Conservation (phyloP, 2,888 invertebrate genomes). For the Blastobasis adustella region DNA sequence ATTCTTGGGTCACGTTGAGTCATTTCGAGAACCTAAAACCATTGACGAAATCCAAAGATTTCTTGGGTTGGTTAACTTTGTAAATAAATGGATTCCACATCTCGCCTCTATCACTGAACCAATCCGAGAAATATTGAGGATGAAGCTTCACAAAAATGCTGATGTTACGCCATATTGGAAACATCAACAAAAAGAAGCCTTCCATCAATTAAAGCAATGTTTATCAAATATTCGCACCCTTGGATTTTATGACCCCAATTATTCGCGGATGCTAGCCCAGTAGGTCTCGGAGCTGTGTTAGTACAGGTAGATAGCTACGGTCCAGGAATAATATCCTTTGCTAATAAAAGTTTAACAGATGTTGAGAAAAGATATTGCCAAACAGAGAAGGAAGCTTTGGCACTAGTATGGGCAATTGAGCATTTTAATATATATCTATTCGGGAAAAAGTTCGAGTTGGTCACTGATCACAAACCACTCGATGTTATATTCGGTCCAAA, state of each 20-base stretch:
- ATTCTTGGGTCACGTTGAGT: constrained; percentile 17
- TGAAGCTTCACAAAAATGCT: constrained; percentile 5
- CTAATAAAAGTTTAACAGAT: constrained; percentile 15
- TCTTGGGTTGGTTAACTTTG: constrained; percentile 20
- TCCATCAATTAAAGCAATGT: neutral
- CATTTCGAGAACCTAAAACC: constrained; percentile 14
- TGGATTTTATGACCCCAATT: constrained; percentile 10
- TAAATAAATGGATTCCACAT: constrained; percentile 20
- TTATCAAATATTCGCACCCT: neutral
- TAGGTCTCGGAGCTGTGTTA: constrained; percentile 16
- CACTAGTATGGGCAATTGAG: too few relatives aligned
- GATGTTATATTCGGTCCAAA: constrained; percentile 22
- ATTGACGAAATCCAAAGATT: constrained; percentile 24
- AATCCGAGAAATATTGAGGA: constrained; percentile 9
- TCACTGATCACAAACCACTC: constrained; percentile 32
- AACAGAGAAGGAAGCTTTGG: constrained; percentile 19
- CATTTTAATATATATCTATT: too few relatives aligned
- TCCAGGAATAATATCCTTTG: constrained; percentile 17
- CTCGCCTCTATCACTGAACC: constrained; percentile 18
- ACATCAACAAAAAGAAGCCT: constrained; percentile 5
- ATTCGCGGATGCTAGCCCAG: constrained; percentile 19
- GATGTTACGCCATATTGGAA: constrained; percentile 12
- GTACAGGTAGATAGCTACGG: constrained; percentile 9
- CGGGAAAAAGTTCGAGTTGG: constrained; percentile 20
- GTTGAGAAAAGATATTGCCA: constrained; percentile 16